Conservation (phyloP, 2,113 vertebrate genomes). For the Sphyrna mokarran region DNA sequence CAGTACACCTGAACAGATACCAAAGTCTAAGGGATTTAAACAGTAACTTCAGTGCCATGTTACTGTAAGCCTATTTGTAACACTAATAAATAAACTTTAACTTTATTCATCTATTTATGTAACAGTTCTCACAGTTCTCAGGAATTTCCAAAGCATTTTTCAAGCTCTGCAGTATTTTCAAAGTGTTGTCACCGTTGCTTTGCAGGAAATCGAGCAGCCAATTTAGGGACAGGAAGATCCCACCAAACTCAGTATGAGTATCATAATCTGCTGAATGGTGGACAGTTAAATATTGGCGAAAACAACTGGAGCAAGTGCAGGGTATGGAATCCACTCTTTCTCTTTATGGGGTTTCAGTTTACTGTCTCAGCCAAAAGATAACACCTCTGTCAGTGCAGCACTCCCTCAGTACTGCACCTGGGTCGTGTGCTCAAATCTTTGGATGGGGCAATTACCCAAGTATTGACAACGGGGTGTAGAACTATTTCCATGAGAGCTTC, state of each 20-base stretch:
- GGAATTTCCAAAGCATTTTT: background rate
- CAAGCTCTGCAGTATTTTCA: background rate
- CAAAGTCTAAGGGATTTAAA: no score
- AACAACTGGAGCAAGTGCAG: no score
- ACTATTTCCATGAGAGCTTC: background rate
- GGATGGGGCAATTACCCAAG: background rate
- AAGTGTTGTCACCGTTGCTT: background rate
- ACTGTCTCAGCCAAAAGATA: background rate
- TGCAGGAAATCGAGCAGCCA: background rate
- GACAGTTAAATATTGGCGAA: background rate
- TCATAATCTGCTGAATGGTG: background rate
- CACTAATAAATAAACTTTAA: no score
- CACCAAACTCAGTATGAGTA: background rate
- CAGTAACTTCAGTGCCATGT: no score
- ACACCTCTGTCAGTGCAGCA: background rate
- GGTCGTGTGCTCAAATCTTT: background rate
- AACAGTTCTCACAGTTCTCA: background rate
- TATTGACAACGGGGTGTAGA: background rate
- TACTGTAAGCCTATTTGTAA: no score
- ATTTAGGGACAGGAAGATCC: background rate
- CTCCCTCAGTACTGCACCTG: background rate
- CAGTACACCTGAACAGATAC: no score
- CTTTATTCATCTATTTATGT: background rate
- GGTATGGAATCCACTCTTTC: background rate
- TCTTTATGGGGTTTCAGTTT: background rate